These are phyloP conservation scores for Augiades crinisus DNA, from an alignment of 2,888 invertebrate genomes.

Conservation along the genomic window DNA sequence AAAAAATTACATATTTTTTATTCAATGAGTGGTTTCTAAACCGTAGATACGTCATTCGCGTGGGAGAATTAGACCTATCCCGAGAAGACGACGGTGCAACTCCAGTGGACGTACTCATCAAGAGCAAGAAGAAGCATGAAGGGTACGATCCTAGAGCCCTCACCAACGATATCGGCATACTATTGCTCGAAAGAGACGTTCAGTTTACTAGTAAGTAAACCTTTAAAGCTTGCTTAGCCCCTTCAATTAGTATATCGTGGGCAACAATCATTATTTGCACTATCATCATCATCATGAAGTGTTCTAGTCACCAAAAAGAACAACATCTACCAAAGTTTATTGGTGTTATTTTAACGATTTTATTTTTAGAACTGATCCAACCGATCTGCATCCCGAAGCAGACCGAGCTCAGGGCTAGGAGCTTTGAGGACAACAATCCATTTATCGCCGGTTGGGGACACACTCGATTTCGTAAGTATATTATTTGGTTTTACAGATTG, in stretches of 20 bases:
- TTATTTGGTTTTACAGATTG: too few species aligned
- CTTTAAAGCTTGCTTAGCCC: too few species aligned
- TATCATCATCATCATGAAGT: too few species aligned
- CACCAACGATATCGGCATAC: constrained; percentile 90
- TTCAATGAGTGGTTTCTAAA: too few species aligned
- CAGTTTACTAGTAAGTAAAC: constrained; percentile 81
- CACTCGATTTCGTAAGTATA: constrained; percentile 85
- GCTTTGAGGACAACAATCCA: constrained; percentile 82
- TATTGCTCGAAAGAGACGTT: constrained; percentile 82
- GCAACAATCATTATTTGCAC: too few species aligned
- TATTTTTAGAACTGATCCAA: constrained; percentile 82
- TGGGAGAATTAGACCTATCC: constrained; percentile 89
- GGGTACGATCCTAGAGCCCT: constrained; percentile 82
- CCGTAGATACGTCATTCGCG: constrained; percentile 84
- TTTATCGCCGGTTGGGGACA: constrained; percentile 94
- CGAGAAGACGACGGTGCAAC: constrained; percentile 83
- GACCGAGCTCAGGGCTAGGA: constrained; percentile 71
- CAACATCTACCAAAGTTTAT: too few species aligned
- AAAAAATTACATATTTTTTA: too few species aligned
- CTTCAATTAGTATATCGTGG: too few species aligned
- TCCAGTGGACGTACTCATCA: constrained; percentile 82
- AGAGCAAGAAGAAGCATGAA: constrained; percentile 84
- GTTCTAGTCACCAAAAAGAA: too few species aligned
- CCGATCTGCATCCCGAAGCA: constrained; percentile 89
- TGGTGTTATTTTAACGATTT: too few species aligned